Base-by-base conservation (phyloP, 2,888 invertebrate species). In the Notodonta dromedarius region DNA sequence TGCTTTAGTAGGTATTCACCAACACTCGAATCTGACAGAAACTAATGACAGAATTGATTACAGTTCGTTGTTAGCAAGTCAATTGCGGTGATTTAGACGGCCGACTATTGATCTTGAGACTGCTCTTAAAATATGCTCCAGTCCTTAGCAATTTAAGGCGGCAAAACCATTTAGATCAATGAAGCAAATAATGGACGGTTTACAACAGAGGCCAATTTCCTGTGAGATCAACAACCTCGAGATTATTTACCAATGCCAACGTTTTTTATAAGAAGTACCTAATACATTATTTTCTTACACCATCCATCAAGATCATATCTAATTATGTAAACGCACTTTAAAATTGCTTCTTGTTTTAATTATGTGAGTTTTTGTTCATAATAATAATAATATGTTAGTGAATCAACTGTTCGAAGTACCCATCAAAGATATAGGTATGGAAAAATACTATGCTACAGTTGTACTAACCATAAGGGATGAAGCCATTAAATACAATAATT, bases 241-340 rank as follows among this genome's bases (percentile, higher is more conserved):
- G 68, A 68, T 67, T 60, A 63, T 75, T 69, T 56, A 69, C 65
- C 66, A 70, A 70, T 74, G 64, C 57, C 52, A 59, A 57, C 51
- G 59, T 67, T 82, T 79, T 77, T 81, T 78, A 65, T 69, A 58
- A 60, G 57, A 58, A 60, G 57, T 40, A 53, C 53, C 53, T 65
- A 68, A 66, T 73, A 65, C 66, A 67, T 76, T 76, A 78, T 77
- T 69, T 79, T 79, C 78, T 76, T 74, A 74, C 76, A 73, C 60
- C 80, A 85, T 86, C 85, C 79, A 86, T 88, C 87, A 87, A 77
- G 78, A 82, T 84, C 80, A 77, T 67, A 72, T 77, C 77, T 76
- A 80, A 85, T 85, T 84, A 82, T 73, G 75, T 78, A 81, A 78
- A 80, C 76, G 74, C 73, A 80, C n/a, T 77, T 81, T 80, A 71